Evolutionary conservation across 2,888 invertebrate species (phyloP).

Genomic region (Tiliacea aurago): DNA sequence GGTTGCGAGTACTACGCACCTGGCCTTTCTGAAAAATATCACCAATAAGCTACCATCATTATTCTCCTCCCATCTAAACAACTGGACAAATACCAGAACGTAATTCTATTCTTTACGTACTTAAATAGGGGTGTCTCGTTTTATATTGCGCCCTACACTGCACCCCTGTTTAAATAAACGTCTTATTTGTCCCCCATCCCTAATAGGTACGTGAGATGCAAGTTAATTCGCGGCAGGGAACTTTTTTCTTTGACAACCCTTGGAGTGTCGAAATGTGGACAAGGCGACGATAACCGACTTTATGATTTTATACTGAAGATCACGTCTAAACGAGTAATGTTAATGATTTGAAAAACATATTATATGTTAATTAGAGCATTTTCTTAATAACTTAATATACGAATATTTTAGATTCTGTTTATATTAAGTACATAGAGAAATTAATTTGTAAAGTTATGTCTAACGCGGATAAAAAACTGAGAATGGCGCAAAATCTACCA

Average conservation of each 20-base stretch:
- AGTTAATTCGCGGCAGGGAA: conserved; percentile 65
- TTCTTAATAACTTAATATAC: no score
- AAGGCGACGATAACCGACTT: no score
- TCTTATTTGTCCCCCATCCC: conserved; percentile 67
- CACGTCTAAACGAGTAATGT: no score
- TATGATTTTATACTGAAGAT: no score
- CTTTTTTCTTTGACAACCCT: conserved; percentile 61
- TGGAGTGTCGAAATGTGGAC: conserved; percentile 17
- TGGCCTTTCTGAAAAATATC: neutral
- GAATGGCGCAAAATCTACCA: no score
- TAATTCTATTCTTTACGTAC: conserved; percentile 52
- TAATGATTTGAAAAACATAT: no score
- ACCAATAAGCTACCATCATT: neutral
- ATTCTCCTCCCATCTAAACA: neutral
- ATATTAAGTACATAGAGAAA: no score
- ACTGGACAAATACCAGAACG: conserved; percentile 41
- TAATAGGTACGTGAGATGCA: conserved; percentile 71
- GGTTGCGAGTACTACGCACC: neutral
- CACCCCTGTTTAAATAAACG: conserved; percentile 62
- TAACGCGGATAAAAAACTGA: no score
- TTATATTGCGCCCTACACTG: conserved; percentile 47
- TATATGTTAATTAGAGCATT: no score
- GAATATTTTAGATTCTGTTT: no score
- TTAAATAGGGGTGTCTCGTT: conserved; percentile 39
- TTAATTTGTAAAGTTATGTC: no score